phyloP scores from a whole-genome alignment of 2,888 invertebrate species.

The Pheosia tremula region DNA sequence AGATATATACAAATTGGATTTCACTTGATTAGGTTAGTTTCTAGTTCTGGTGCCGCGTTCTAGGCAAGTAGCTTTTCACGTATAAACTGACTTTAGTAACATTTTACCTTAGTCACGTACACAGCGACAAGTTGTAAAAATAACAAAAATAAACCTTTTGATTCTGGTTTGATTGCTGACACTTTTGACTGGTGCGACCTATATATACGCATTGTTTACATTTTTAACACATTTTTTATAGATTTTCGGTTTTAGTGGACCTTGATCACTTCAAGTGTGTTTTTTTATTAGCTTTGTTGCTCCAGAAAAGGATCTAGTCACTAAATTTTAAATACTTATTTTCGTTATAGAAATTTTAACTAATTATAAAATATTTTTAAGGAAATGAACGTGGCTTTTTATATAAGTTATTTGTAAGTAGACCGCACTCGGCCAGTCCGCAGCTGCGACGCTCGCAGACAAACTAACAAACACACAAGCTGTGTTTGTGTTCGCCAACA shows the following conservation, averaged over 20 bases:
- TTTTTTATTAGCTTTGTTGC: too few relatives aligned
- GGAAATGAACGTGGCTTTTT: neutral
- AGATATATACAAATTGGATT: too few relatives aligned
- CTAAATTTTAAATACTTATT: too few relatives aligned
- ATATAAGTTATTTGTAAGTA: neutral
- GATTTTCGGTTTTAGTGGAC: too few relatives aligned
- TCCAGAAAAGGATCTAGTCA: too few relatives aligned
- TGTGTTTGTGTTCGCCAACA: neutral
- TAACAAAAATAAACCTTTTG: too few relatives aligned
- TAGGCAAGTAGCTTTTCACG: neutral
- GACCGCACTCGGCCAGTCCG: neutral
- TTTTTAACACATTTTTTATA: neutral
- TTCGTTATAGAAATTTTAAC: too few relatives aligned
- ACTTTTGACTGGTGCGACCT: too few relatives aligned
- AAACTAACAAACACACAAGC: slow-evolving; percentile 3
- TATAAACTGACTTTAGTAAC: neutral
- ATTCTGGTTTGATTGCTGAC: neutral
- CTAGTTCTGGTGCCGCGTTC: neutral
- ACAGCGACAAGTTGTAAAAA: too few relatives aligned
- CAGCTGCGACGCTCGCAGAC: neutral
- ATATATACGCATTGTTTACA: too few relatives aligned
- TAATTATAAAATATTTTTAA: neutral
- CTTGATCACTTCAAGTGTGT: too few relatives aligned
- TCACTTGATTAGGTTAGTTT: neutral
- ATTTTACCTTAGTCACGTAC: too few relatives aligned